A percentile compares a stretch with the other conserved stretches of the same genome.
Evolutionary conservation across 2,113 vertebrate genomes (phyloP).

Genomic region (Tursiops truncatus): DNA sequence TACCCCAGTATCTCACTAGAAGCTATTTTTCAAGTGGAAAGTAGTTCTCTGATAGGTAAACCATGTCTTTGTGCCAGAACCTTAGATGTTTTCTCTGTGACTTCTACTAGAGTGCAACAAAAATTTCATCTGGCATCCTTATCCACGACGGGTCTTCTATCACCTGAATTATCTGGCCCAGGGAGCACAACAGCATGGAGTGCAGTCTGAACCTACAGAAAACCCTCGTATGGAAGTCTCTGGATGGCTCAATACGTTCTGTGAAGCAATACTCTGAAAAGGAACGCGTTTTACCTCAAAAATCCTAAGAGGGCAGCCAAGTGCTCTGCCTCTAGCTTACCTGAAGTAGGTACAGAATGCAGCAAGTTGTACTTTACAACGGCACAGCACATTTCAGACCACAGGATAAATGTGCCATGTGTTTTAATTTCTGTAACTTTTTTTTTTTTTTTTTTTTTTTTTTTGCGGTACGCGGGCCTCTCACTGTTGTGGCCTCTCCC

Average conservation of each 20-base stretch:
- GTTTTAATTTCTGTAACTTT: not conserved
- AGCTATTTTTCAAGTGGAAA: not conserved
- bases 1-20: not conserved
- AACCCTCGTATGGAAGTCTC: not conserved
- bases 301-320: not conserved
- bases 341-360: not conserved
- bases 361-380: not conserved
- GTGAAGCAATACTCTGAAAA: not conserved
- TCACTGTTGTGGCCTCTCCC: too few species aligned
- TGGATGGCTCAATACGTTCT: not conserved
- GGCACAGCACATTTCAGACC: not conserved
- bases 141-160: not conserved
- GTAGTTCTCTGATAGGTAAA: not conserved
- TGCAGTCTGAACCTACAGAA: not conserved
- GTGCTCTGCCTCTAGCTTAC: not conserved
- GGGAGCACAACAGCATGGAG: not conserved
- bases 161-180: not conserved
- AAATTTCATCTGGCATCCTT: not conserved
- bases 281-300: not conserved
- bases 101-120: not conserved
- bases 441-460: too few species aligned
- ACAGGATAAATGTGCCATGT: not conserved
- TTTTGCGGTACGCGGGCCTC: too few species aligned
- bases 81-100: not conserved
- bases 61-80: not conserved